These are phyloP conservation scores for Motacilla alba DNA, from an alignment of 2,113 vertebrate species.

Conservation along the genomic window DNA sequence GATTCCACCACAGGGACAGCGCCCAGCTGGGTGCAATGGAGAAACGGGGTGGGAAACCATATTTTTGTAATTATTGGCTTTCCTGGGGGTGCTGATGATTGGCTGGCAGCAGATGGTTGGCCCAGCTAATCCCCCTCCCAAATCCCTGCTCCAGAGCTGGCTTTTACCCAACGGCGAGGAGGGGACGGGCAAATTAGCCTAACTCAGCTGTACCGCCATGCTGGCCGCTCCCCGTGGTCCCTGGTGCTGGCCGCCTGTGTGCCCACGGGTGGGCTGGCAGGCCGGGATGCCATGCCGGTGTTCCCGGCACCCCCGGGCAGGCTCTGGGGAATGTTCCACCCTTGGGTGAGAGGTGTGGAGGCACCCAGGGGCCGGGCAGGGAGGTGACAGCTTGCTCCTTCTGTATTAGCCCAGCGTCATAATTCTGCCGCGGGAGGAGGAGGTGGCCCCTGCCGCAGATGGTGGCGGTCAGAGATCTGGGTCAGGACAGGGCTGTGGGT, in stretches of 20 bases:
- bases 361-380: constrained; percentile 64
- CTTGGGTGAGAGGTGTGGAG: constrained; percentile 26
- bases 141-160: constrained; percentile 45
- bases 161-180: not conserved
- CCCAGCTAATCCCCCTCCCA: constrained; percentile 59
- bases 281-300: accelerated
- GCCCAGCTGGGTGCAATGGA: not conserved
- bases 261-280: not conserved
- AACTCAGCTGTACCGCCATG: not conserved
- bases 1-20: not conserved
- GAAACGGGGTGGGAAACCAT: not conserved
- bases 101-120: constrained; percentile 67
- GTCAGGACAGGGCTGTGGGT: constrained; percentile 46
- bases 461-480: constrained; percentile 72
- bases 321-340: not conserved
- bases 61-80: constrained; percentile 67
- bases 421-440: constrained; percentile 74
- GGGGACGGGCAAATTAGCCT: constrained; percentile 9
- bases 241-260: accelerated
- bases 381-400: constrained; percentile 77
- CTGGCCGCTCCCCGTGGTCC: accelerated
- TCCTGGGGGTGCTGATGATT: constrained; percentile 23
- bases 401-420: constrained; percentile 64
- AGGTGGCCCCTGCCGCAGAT: constrained; percentile 68
- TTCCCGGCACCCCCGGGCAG: accelerated